Evolutionary conservation across 2,797 vertebrate genomes (phyloP).

Genomic region (Gallinago solitaria): DNA sequence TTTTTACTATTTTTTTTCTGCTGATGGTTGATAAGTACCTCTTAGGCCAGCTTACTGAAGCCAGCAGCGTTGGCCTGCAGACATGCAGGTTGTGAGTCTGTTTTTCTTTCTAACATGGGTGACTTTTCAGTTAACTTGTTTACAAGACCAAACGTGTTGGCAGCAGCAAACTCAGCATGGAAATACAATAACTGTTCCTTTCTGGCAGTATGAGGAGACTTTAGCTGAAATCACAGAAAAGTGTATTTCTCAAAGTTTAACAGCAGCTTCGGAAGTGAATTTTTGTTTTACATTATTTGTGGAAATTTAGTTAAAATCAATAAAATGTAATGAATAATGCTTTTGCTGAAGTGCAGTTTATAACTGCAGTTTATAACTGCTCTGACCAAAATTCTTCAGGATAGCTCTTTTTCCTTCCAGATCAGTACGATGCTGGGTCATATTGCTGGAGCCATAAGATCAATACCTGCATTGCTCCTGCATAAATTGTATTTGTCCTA

Average conservation of each 20-base stretch:
- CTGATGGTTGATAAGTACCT: neutral
- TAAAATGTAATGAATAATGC: neutral
- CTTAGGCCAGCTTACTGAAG: neutral
- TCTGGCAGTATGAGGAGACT: neutral
- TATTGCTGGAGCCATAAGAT: neutral
- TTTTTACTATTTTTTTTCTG: neutral
- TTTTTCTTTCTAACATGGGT: neutral
- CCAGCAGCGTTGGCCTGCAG: neutral
- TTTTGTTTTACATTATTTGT: neutral
- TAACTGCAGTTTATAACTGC: neutral
- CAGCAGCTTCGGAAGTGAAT: neutral
- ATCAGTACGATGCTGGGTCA: neutral
- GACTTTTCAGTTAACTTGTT: constrained; percentile 2
- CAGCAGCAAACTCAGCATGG: neutral
- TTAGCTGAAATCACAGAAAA: neutral
- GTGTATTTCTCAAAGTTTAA: neutral
- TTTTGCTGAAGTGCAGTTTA: neutral
- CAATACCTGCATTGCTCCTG: neutral
- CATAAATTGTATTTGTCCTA: neutral
- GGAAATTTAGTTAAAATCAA: neutral
- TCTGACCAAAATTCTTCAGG: neutral
- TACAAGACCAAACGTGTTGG: neutral
- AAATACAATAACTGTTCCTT: neutral
- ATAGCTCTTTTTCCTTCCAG: neutral
- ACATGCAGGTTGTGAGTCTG: neutral